Conservation (phyloP, 1,140 invertebrate genomes). For the Trichogramma pretiosum region DNA sequence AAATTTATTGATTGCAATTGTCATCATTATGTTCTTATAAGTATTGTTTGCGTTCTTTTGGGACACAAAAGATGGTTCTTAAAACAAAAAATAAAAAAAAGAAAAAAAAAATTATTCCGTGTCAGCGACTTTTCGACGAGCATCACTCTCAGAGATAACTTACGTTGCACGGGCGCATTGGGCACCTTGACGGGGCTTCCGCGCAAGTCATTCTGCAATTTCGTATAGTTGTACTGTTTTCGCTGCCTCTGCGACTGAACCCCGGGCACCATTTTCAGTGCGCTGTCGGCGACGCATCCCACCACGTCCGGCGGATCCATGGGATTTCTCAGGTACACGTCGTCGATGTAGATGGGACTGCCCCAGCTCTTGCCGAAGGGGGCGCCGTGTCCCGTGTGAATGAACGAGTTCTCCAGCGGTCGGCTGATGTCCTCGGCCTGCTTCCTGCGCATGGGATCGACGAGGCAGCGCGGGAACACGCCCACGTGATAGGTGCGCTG, state of each 20-base stretch:
- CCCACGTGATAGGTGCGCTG: slow-evolving; percentile 82
- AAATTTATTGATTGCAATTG: background rate
- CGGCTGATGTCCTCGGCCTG: slow-evolving; percentile 63
- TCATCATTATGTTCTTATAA: background rate
- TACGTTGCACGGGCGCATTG: slow-evolving; percentile 40
- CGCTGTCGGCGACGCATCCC: slow-evolving; percentile 36
- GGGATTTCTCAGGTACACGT: slow-evolving; percentile 72
- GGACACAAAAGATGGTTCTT: background rate
- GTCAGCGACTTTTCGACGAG: background rate
- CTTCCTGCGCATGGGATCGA: slow-evolving; percentile 59
- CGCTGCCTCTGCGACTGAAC: slow-evolving; percentile 42
- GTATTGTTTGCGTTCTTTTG: background rate
- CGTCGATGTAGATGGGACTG: slow-evolving; percentile 70
- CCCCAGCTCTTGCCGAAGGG: slow-evolving; percentile 79
- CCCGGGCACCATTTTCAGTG: slow-evolving; percentile 42
- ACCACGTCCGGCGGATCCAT: slow-evolving; percentile 73
- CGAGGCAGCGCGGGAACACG: slow-evolving; percentile 62
- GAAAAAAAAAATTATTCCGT: background rate
- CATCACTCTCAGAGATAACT: slow-evolving; percentile 4
- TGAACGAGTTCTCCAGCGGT: slow-evolving; percentile 75
- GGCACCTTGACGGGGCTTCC: slow-evolving; percentile 43
- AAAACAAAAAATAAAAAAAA: background rate
- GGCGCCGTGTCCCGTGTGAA: slow-evolving; percentile 71
- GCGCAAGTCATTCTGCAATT: slow-evolving; percentile 58
- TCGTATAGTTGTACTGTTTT: slow-evolving; percentile 69